Conservation (phyloP, 2,113 vertebrate species). For the Verasper variegatus region DNA sequence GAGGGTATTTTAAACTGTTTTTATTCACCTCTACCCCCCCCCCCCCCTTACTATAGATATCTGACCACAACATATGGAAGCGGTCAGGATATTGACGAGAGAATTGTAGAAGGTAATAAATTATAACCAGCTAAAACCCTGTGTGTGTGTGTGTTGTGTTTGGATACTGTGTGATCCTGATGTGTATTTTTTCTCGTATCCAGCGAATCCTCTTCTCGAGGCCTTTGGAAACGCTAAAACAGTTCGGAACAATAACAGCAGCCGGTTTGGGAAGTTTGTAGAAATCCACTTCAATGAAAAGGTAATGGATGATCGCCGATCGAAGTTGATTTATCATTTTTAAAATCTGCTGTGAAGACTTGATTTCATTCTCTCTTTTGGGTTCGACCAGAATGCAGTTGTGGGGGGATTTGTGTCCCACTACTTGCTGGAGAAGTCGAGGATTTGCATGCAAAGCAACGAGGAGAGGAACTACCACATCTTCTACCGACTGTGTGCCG, state of each 20-base stretch:
- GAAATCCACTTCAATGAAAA: conserved; percentile 99
- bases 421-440: conserved; percentile 97
- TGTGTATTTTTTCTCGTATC: conserved; percentile 12
- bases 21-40: neutral
- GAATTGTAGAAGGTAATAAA: conserved; percentile 96
- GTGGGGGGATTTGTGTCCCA: conserved; percentile 99
- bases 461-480: conserved; percentile 99
- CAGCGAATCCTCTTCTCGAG: conserved; percentile 96
- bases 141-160: neutral
- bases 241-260: conserved; percentile 98
- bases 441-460: conserved; percentile 97
- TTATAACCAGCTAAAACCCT: neutral
- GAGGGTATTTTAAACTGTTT: neutral
- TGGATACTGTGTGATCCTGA: neutral
- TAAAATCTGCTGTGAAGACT: neutral
- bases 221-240: conserved; percentile 99
- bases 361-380: neutral
- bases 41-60: conserved; percentile 83
- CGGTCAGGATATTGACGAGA: conserved; percentile 98
- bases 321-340: neutral
- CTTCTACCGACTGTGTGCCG: conserved; percentile 97
- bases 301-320: conserved; percentile 72
- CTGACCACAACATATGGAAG: conserved; percentile 96
- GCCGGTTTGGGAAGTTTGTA: conserved; percentile 99
- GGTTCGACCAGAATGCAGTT: conserved; percentile 87